Percentiles rank a stretch among this genome's conserved stretches.
These are phyloP conservation scores for Pseudoips prasinana DNA, from an alignment of 2,888 invertebrate genomes.

Conservation along the genomic window DNA sequence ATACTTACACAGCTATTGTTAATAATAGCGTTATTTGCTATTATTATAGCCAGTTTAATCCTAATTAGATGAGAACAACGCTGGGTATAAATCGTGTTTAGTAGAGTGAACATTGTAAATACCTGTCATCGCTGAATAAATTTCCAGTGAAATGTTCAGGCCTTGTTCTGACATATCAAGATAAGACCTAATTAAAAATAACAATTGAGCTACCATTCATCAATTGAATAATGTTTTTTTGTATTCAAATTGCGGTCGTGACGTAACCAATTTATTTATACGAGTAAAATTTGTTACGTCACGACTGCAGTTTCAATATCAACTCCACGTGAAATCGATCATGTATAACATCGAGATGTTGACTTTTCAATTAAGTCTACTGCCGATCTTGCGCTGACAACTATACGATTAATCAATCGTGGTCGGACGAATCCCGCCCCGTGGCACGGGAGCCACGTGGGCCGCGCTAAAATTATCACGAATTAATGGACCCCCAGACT, in stretches of 20 bases:
- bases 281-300: too few species aligned
- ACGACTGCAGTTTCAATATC: conserved; percentile 55
- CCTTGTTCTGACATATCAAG: conserved; percentile 17
- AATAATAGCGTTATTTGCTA: conserved; percentile 24
- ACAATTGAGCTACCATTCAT: too few species aligned
- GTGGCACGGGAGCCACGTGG: conserved; percentile 24
- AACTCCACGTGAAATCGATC: conserved; percentile 60
- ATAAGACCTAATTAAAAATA: conserved; percentile 37
- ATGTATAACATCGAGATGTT: conserved; percentile 64
- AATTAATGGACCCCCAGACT: conserved; percentile 30
- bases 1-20: conserved; percentile 34
- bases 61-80: neutral
- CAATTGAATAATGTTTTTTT: too few species aligned
- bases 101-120: conserved; percentile 15
- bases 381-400: conserved; percentile 56
- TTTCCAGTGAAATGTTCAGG: too few species aligned
- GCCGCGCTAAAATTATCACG: conserved; percentile 34
- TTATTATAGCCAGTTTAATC: neutral
- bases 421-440: conserved; percentile 25
- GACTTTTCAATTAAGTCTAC: conserved; percentile 79
- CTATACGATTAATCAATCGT: conserved; percentile 69
- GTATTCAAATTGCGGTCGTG: too few species aligned
- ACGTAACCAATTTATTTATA: too few species aligned
- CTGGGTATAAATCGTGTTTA: conserved; percentile 23
- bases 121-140: neutral